A percentile compares a stretch with the other conserved stretches of the same genome.
These are phyloP conservation scores for Enteromius mattozi DNA, from an alignment of 2,797 vertebrate genomes.

Conservation along the genomic window DNA sequence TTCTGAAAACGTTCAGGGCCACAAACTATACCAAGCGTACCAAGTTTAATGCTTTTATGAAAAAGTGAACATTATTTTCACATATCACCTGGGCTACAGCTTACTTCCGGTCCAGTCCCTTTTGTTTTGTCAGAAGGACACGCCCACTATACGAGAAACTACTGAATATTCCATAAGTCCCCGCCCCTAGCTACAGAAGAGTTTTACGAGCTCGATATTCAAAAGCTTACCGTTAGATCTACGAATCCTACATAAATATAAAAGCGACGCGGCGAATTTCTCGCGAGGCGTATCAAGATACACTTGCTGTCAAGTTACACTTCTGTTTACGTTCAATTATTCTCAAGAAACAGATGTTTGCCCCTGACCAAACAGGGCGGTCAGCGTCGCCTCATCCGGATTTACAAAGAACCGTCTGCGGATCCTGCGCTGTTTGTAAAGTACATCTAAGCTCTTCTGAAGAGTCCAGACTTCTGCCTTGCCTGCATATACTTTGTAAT, in stretches of 20 bases:
- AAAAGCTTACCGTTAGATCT: neutral
- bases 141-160: neutral
- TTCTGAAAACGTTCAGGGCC: no score
- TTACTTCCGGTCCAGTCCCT: no score
- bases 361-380: neutral
- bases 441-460: constrained; percentile 6
- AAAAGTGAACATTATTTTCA: no score
- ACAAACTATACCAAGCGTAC: no score
- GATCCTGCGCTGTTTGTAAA: constrained; percentile 45
- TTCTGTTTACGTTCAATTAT: neutral
- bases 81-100: no score
- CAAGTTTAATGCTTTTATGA: no score
- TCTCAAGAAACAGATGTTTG: neutral
- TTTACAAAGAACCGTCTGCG: constrained; percentile 2
- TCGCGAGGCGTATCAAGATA: neutral
- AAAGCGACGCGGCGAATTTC: neutral
- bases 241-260: neutral
- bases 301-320: neutral
- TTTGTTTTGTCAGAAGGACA: neutral
- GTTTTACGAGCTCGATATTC: neutral
- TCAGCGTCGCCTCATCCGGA: neutral
- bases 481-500: constrained; percentile 61
- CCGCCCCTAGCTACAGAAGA: neutral
- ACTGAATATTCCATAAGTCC: neutral
- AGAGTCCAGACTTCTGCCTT: constrained; percentile 61